These are phyloP conservation scores for Chloroceryle aenea DNA, from an alignment of 2,113 vertebrate species.

Conservation along the genomic window DNA sequence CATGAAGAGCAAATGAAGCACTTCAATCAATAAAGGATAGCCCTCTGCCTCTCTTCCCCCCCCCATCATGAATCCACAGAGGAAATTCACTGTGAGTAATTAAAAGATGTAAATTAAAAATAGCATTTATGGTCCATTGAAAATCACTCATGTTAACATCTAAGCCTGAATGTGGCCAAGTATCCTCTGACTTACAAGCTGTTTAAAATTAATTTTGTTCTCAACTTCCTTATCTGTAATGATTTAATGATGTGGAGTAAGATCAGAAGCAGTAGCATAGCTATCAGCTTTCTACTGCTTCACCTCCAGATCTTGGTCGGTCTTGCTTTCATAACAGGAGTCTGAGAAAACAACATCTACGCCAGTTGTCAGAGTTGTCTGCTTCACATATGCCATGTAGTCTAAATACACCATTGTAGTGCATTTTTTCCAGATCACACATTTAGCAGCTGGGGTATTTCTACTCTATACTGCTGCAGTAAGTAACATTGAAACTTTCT, in stretches of 20 bases:
- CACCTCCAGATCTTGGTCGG: neutral
- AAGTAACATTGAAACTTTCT: neutral
- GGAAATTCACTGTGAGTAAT: neutral
- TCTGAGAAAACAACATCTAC: neutral
- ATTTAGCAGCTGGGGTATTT: neutral
- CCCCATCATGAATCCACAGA: neutral
- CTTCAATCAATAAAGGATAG: neutral
- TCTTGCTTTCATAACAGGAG: neutral
- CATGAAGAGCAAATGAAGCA: neutral
- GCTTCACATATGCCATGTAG: neutral
- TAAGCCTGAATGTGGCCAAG: neutral
- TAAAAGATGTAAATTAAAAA: constrained; percentile 32
- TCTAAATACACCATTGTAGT: neutral
- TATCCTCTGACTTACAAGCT: neutral
- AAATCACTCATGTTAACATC: constrained; percentile 26
- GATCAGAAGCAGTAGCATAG: neutral
- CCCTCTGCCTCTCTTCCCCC: neutral
- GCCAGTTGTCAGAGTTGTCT: neutral
- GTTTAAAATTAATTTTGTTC: neutral
- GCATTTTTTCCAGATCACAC: neutral
- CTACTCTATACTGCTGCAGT: neutral
- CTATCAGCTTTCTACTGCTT: neutral
- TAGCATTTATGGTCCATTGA: constrained; percentile 20
- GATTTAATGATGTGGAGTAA: neutral
- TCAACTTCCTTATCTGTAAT: neutral